Evolutionary conservation across 2,113 vertebrate genomes (phyloP), one percentile per base, ranked within the genome.

Genomic region (Pimephales promelas): DNA sequence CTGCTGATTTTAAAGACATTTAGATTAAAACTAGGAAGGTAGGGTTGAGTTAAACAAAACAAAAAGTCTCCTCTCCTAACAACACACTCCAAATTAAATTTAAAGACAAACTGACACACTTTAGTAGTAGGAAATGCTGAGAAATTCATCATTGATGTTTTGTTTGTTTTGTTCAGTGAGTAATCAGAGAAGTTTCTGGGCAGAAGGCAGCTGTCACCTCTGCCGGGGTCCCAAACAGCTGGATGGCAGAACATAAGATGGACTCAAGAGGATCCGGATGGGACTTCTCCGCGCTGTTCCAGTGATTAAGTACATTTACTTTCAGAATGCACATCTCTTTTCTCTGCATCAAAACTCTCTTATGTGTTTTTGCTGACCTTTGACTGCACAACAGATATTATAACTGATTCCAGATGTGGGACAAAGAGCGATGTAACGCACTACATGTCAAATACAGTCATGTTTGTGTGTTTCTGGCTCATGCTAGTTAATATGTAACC

Each of bases 401-500:
- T 86, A 90, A 92, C 81, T 74, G 85, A 54, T 83, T 90, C 91
- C 91, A 92, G 92, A 93, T 92, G 92, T 91, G 84, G 45, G 59
- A 83, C 59, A 59, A 83, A 87, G 83, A 84, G 66, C 62, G 45
- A 73, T 86, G 56, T 85, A 79, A 82, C 79, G 70, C 57, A 86
- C 88, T 89, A 82, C 72, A 81, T 85, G 13, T 61, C 31, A 79
- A 84, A 82, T 80, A 88, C 74, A 88, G 82, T 90, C 79, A 56
- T 80, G 86, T 88, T 89, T 74, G 22, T 84, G 88, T 82, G 43
- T 81, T 54, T 71, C 75, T 26, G 73, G 47, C 36, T 40, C 31
- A 87, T 73, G 86, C 86, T 90, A 82, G 92, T 94, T 95, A 94
- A 95, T 94, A 86, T 88, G 88, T 94, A 93, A 94, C 89, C 91